Conservation (phyloP, 2,113 vertebrate species). For the Saimiri boliviensis region DNA sequence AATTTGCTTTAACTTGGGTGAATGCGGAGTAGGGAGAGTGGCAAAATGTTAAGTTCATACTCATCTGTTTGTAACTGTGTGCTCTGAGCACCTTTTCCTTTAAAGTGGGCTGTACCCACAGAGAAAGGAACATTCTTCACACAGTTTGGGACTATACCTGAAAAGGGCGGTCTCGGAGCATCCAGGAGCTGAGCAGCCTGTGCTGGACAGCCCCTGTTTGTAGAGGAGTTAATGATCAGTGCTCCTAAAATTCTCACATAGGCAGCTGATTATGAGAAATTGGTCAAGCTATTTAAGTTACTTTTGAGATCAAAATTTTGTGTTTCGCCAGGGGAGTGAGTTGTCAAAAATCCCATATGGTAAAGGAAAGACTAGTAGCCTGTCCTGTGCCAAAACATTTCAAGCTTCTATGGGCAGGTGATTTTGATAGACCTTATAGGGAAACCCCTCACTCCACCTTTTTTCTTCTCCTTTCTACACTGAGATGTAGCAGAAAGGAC, state of each 20-base stretch:
- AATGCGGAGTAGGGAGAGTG: background rate
- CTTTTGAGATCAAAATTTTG: background rate
- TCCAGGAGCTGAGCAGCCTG: background rate
- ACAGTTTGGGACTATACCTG: background rate
- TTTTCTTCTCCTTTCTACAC: background rate
- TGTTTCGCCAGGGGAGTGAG: background rate
- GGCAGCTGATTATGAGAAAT: background rate
- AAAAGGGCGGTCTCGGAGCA: fast-evolving
- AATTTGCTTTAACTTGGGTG: slow-evolving; percentile 21
- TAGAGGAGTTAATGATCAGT: background rate
- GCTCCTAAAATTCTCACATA: background rate
- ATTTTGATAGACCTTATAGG: background rate
- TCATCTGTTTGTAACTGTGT: background rate
- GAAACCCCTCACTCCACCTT: background rate
- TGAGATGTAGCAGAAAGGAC: background rate
- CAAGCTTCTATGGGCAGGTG: background rate
- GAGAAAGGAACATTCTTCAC: background rate
- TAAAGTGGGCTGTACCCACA: background rate
- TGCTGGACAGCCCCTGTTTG: background rate
- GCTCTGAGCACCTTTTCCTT: background rate
- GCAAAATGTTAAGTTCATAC: background rate
- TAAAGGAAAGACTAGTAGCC: background rate
- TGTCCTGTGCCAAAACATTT: background rate
- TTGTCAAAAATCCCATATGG: background rate
- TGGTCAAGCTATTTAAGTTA: background rate